These are phyloP conservation scores for Drosophila koepferae DNA, from an alignment of 2,888 invertebrate genomes.

Conservation along the genomic window DNA sequence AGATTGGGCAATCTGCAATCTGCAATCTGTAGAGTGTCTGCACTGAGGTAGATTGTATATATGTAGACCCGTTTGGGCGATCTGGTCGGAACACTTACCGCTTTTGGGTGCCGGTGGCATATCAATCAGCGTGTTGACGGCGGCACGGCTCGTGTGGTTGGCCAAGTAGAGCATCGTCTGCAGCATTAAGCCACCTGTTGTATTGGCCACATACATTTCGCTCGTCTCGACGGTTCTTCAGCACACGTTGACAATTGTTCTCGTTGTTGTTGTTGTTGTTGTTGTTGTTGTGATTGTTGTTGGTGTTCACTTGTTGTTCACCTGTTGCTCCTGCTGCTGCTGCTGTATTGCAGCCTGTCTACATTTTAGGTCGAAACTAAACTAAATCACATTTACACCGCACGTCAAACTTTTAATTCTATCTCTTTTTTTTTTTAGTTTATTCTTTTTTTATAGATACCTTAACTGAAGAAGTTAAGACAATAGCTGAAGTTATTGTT, in stretches of 20 bases:
- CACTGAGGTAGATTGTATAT: not conserved
- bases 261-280: constrained; percentile 1
- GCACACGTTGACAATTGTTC: not conserved
- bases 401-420: constrained; percentile 9
- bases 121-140: constrained; percentile 82
- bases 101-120: constrained; percentile 83
- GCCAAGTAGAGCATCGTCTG: constrained; percentile 85
- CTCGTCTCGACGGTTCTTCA: not conserved
- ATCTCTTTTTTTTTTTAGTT: not conserved
- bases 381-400: constrained; percentile 16
- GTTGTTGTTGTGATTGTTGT: not conserved
- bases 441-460: constrained; percentile 2
- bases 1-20: constrained; percentile 6
- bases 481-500: constrained; percentile 10
- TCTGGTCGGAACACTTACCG: constrained; percentile 79
- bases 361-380: constrained; percentile 37
- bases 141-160: constrained; percentile 83
- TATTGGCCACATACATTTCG: constrained; percentile 82
- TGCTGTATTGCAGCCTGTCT: constrained; percentile 23
- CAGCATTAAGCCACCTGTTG: constrained; percentile 84
- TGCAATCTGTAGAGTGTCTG: not conserved
- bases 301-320: not conserved
- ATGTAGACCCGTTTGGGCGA: not conserved
- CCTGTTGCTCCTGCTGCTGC: constrained; percentile 10
- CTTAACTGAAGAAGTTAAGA: constrained; percentile 26